phyloP scores from a whole-genome alignment of 2,888 invertebrate species.

The Cantharis flavilabris region DNA sequence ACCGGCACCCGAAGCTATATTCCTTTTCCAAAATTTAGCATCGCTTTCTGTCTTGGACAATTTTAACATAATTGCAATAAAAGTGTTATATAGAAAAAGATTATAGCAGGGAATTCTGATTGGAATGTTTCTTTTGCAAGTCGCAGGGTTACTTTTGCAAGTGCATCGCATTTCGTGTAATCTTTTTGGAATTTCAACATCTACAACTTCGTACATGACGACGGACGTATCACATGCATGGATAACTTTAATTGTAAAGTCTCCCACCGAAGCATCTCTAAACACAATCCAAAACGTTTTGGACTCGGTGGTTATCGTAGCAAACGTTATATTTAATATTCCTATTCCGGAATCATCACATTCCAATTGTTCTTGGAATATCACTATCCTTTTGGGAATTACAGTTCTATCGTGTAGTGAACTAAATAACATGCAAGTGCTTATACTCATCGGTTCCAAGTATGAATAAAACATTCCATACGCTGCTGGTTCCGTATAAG shows the following conservation, averaged over 20 bases:
- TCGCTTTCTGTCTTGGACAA: slow-evolving; percentile 29
- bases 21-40: slow-evolving; percentile 40
- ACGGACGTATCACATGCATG: neutral
- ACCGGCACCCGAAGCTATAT: slow-evolving; percentile 26
- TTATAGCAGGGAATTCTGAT: slow-evolving; percentile 45
- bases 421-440: neutral
- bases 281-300: neutral
- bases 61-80: slow-evolving; percentile 35
- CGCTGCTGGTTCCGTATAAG: slow-evolving; percentile 29
- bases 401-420: neutral
- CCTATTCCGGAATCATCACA: slow-evolving; percentile 24
- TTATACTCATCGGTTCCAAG: slow-evolving; percentile 3
- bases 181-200: neutral
- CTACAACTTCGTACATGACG: neutral
- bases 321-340: neutral
- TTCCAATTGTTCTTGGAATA: neutral
- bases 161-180: neutral
- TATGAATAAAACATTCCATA: slow-evolving; percentile 25
- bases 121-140: slow-evolving; percentile 41
- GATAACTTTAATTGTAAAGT: neutral
- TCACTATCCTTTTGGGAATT: slow-evolving; percentile 11
- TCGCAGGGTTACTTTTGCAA: slow-evolving; percentile 3
- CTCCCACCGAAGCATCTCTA: neutral
- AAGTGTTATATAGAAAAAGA: slow-evolving; percentile 37
- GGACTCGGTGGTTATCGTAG: neutral